Evolutionary conservation across 2,888 invertebrate genomes (phyloP), one percentile per base, ranked within the genome.

Genomic region (Leucania comma): DNA sequence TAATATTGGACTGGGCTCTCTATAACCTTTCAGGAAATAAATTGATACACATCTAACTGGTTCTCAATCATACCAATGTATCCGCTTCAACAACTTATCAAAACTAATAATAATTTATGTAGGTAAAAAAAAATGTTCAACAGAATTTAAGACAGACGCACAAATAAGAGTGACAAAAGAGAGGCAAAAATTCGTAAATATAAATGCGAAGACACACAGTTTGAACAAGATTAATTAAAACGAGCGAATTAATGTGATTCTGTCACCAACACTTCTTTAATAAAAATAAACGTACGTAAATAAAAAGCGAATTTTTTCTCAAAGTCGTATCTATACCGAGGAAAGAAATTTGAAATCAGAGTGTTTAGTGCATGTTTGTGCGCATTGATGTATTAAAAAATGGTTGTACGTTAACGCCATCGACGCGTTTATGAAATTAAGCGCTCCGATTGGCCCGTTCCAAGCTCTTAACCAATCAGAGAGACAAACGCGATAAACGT

Each of bases 171-270:
- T 64, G 42, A 53, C 24, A 17, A 22, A 14, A 24, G 9, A 50
- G 58, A 38, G 26, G 22, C 10, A 14, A 60, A 53, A 48, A 38
- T n/a, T n/a, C n/a, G n/a, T 42, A 74, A 74, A 70, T 42, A 56
- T 3, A 62, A 68, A 57, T 14, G 12, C 24, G 38, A 57, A 24
- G 51, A 74, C 46, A 64, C n/a, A n/a, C 32, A 10, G 42, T 62
- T 60, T 26, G 22, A 50, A 35, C 53, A 20, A 63, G 56, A 64
- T 68, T 67, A 72, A 77, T 76, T 64, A 63, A 63, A 63, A 6
- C 20, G 22, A 35, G 26, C 9, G 42, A 70, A 78, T 70, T 60
- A 74, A 78, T 75, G 70, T 57, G 50, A 48, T 22, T n/a, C 56
- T 62, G 63, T 63, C 78, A 53, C 38, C 24, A 51, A 63, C 54